These are phyloP conservation scores for Drepanosiphum platanoidis DNA, from an alignment of 2,888 invertebrate genomes.

Conservation along the genomic window DNA sequence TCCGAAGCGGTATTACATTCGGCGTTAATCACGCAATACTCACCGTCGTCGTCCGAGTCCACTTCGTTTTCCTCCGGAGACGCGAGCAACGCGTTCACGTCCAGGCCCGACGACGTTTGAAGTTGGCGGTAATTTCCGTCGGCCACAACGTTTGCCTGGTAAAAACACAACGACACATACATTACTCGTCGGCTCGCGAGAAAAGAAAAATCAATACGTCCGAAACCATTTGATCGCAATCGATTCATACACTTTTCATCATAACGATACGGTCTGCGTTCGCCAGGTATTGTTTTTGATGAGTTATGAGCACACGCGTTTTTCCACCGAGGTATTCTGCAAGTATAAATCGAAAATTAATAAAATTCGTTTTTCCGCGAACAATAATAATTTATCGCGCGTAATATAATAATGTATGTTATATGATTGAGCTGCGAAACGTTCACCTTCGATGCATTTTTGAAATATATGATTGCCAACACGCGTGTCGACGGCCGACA, in stretches of 20 bases:
- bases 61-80: slow-evolving; percentile 69
- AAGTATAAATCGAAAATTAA: slow-evolving; percentile 66
- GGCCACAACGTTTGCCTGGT: slow-evolving; percentile 69
- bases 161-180: too few species aligned
- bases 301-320: slow-evolving; percentile 81
- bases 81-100: slow-evolving; percentile 79
- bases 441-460: slow-evolving; percentile 68
- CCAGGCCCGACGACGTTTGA: slow-evolving; percentile 77
- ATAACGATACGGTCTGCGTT: slow-evolving; percentile 73
- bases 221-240: neutral
- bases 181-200: too few species aligned
- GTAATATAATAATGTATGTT: too few species aligned
- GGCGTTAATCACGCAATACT: slow-evolving; percentile 10
- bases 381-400: too few species aligned
- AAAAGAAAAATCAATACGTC: too few species aligned
- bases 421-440: neutral
- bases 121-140: slow-evolving; percentile 76
- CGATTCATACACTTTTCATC: slow-evolving; percentile 67
- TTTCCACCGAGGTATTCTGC: slow-evolving; percentile 73
- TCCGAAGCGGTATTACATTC: neutral
- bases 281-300: slow-evolving; percentile 83
- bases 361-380: neutral
- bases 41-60: slow-evolving; percentile 66
- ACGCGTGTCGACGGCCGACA: slow-evolving; percentile 71
- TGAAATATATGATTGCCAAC: slow-evolving; percentile 71